phyloP scores from a whole-genome alignment of 2,888 invertebrate genomes.

The Amorpha juglandis region DNA sequence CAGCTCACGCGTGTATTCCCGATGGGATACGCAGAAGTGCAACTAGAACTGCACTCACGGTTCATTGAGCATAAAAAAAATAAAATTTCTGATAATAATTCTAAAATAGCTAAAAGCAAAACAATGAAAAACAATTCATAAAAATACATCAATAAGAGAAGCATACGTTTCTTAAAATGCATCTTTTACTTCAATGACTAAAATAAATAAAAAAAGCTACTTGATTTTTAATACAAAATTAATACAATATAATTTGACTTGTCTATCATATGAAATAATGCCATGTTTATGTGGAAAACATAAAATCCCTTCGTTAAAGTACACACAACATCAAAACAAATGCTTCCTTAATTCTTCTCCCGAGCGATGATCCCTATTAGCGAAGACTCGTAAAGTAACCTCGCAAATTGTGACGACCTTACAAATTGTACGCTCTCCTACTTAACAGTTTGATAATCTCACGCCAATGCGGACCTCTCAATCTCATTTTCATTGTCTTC shows the following conservation, averaged over 20 bases:
- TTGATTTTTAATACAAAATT: not conserved
- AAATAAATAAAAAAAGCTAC: too few species aligned
- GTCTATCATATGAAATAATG: not conserved
- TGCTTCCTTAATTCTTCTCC: slow-evolving; percentile 75
- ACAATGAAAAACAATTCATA: too few species aligned
- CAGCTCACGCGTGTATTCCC: too few species aligned
- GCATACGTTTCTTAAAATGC: too few species aligned
- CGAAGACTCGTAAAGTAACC: slow-evolving; percentile 77
- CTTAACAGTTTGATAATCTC: slow-evolving; percentile 76
- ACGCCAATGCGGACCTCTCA: slow-evolving; percentile 53
- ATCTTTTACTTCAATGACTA: too few species aligned
- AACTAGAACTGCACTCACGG: too few species aligned
- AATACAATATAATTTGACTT: not conserved
- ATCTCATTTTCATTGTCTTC: slow-evolving; percentile 30
- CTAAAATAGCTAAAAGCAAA: too few species aligned
- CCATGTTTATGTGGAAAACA: not conserved
- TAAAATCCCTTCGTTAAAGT: not conserved
- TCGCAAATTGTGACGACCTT: slow-evolving; percentile 79
- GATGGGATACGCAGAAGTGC: too few species aligned
- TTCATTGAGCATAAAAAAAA: too few species aligned
- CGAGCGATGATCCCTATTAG: slow-evolving; percentile 82
- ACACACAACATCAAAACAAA: slow-evolving; percentile 59
- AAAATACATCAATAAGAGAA: too few species aligned
- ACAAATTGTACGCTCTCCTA: slow-evolving; percentile 62
- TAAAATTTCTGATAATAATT: too few species aligned